Percentiles rank a stretch among this genome's conserved stretches.
Conservation (phyloP, 2,888 invertebrate species). For the Polyommatus icarus region DNA sequence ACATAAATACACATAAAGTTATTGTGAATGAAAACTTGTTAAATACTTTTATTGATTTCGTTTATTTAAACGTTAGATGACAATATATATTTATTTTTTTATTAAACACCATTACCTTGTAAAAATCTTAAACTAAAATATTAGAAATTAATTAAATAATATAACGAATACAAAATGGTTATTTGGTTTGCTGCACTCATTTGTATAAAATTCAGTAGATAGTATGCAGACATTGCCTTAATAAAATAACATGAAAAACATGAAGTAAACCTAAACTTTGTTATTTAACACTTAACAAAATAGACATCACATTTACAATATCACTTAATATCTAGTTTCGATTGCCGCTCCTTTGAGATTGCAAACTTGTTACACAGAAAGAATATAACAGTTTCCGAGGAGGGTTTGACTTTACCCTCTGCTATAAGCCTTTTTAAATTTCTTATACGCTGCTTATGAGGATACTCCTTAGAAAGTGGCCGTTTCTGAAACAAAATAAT, state of each 20-base stretch:
- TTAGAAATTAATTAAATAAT: constrained; percentile 27
- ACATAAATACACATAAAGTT: constrained; percentile 25
- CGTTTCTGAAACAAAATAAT: constrained; percentile 42
- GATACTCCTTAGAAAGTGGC: constrained; percentile 70
- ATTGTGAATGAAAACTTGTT: constrained; percentile 27
- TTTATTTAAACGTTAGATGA: constrained; percentile 25
- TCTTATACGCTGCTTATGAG: constrained; percentile 82
- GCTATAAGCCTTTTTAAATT: constrained; percentile 76
- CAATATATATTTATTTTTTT: constrained; percentile 31
- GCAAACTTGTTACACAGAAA: constrained; percentile 78
- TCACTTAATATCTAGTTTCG: constrained; percentile 44
- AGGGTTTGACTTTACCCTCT: constrained; percentile 73
- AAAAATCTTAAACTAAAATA: constrained; percentile 27
- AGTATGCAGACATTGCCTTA: constrained; percentile 17
- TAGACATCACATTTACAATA: constrained; percentile 4
- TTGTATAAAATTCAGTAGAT: constrained; percentile 19
- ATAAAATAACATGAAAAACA: constrained; percentile 13
- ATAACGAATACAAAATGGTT: constrained; percentile 26
- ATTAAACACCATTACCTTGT: constrained; percentile 29
- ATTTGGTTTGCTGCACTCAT: constrained; percentile 25
- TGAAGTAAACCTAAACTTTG: neutral
- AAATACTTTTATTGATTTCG: constrained; percentile 29
- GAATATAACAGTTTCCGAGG: constrained; percentile 72
- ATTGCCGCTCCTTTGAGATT: constrained; percentile 65
- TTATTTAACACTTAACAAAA: constrained; percentile 14